Base-by-base conservation (phyloP, 2,888 invertebrate genomes). In the Macrophya annulata region DNA sequence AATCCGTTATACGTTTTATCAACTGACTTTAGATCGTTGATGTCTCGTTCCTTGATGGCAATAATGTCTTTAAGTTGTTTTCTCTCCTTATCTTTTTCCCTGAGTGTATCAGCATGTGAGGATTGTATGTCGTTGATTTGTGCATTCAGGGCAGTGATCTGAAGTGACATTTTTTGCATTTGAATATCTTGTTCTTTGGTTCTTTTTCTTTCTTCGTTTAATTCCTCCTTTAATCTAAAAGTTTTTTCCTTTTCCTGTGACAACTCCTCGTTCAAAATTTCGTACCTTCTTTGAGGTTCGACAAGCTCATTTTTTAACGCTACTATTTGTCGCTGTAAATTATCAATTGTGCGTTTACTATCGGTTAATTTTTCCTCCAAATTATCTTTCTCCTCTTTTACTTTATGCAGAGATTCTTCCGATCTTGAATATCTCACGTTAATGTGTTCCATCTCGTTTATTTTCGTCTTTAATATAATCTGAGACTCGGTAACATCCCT, bases 261-360 rank as follows among this genome's bases (percentile, higher is more conserved):
- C 72, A 93, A 85, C 84, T 92, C 92, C 43, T 91, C 89, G 76
- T 90, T 91, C 8, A 91, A 71, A 10, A 91, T 86, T 59, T 91
- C 89, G 68, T 91, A 90, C 6, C 90, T 89, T 84, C 91, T 89
- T 72, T 92, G 92, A 0, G 92, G 92, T 62, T 93, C 93, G 43
- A 92, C 88, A 4, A 92, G 86, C 86, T 92, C 93, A 5, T 88
- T 89, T 84, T 92, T 89, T 25, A 92, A 86, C 6, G 87, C 86
- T 0, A 88, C 86, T 5, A 91, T 82, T 84, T 92, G 92, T 21
- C 91, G 88, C 72, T 92, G 91, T 17, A 92, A 87, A 51, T 89
- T 88, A 0, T 89, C 88, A 10, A 90, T 77, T 10, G 85, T 88
- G 84, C 90, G 89, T 74, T 91, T 89, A 17, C 89, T 86, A 55